Conservation (phyloP, 1,140 invertebrate species). For the Asobara japonica region DNA sequence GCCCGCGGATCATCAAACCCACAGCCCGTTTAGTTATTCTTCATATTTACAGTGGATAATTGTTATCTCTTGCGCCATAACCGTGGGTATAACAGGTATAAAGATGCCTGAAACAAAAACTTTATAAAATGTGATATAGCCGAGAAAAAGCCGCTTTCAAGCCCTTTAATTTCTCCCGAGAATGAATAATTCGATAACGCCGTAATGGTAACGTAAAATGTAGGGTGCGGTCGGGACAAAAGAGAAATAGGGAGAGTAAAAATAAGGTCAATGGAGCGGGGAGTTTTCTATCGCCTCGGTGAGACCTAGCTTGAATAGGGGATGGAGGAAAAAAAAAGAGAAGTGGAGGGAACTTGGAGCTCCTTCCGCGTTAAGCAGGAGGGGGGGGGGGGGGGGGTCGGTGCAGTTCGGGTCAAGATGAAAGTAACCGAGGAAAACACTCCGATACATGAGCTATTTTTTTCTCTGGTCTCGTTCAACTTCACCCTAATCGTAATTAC, state of each 20-base stretch:
- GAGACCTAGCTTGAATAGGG: background rate
- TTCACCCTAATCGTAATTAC: background rate
- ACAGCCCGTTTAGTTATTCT: too few species aligned
- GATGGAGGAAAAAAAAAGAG: background rate
- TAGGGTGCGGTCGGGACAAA: conserved; percentile 9
- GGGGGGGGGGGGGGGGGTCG: background rate
- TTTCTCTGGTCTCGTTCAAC: background rate
- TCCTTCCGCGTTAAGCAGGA: background rate
- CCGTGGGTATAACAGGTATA: too few species aligned
- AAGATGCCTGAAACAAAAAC: background rate
- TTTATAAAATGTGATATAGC: background rate
- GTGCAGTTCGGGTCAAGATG: background rate
- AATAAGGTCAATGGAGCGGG: conserved; percentile 5
- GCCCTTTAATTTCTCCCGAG: background rate
- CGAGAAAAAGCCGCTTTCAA: background rate
- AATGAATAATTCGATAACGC: conserved; percentile 11
- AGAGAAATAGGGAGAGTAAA: background rate
- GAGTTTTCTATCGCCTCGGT: conserved; percentile 8
- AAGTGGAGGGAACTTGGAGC: background rate
- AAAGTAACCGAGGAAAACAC: background rate
- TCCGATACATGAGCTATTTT: background rate
- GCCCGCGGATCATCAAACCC: too few species aligned
- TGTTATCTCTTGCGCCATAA: too few species aligned
- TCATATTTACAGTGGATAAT: too few species aligned
- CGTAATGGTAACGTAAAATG: background rate